Evolutionary conservation across 1,140 invertebrate species (phyloP).

Genomic region (Paracyclopina nana): DNA sequence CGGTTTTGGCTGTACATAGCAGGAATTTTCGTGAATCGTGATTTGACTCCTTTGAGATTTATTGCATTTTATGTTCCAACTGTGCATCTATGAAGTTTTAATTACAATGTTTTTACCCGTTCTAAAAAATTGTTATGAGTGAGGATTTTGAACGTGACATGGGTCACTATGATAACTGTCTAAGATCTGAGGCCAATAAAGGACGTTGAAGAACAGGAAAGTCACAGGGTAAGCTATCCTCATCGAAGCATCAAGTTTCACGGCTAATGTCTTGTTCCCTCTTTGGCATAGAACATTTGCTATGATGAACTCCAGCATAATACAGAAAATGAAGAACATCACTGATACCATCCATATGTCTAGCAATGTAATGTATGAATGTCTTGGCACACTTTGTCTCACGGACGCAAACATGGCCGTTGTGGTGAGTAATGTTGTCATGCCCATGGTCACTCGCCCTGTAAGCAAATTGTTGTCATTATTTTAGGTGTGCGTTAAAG

Average conservation of each 20-base stretch:
- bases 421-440: constrained; percentile 10
- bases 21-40: background rate
- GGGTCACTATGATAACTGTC: background rate
- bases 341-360: constrained; percentile 11
- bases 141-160: background rate
- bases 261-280: background rate
- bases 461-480: background rate
- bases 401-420: constrained; percentile 11
- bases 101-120: background rate
- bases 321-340: constrained; percentile 10
- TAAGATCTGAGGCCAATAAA: constrained; percentile 1
- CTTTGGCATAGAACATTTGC: background rate
- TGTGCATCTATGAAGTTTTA: background rate
- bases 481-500: background rate
- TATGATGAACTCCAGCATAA: constrained; percentile 6
- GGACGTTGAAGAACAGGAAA: constrained; percentile 1
- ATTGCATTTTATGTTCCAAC: background rate
- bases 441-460: constrained; percentile 11
- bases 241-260: background rate
- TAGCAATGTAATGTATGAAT: background rate
- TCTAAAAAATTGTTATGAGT: background rate
- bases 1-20: too few species aligned
- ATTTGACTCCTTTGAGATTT: background rate
- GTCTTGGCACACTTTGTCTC: constrained; percentile 10
- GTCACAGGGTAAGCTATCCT: background rate